These are phyloP conservation scores for Aleadryas rufinucha DNA, from an alignment of 2,113 vertebrate species.

Conservation along the genomic window DNA sequence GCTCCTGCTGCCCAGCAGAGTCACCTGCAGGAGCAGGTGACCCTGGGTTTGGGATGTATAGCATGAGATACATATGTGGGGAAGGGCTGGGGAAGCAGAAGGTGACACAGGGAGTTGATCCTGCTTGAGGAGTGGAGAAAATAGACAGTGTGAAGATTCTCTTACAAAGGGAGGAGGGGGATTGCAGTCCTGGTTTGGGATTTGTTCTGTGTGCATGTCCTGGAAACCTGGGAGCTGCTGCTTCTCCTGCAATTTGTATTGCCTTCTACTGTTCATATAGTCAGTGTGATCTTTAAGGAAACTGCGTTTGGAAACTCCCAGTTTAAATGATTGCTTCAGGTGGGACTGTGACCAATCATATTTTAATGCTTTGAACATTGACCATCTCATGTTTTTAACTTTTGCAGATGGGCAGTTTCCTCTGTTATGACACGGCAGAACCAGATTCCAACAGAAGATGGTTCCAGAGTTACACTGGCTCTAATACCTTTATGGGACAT, in stretches of 20 bases:
- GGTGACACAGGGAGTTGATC: neutral
- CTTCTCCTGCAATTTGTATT: neutral
- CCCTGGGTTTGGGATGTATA: neutral
- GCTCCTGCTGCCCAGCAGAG: neutral
- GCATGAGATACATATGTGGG: fast-evolving
- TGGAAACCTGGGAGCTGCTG: neutral
- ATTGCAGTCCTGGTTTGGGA: neutral
- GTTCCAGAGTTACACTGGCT: conserved; percentile 91
- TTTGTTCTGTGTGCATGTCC: neutral
- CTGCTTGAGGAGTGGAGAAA: neutral
- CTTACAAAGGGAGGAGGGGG: neutral
- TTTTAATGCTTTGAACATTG: neutral
- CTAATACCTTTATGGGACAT: conserved; percentile 98
- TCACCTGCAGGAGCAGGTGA: neutral
- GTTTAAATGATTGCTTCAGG: neutral
- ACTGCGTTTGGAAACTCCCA: neutral
- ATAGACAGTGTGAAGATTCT: neutral
- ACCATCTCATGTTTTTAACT: neutral
- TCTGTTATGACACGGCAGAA: conserved; percentile 99
- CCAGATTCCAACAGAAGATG: conserved; percentile 97
- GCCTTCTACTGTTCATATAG: neutral
- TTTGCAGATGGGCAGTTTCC: conserved; percentile 91
- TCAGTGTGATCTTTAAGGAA: neutral
- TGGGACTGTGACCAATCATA: neutral
- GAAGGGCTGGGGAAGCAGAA: neutral